Conservation (phyloP, 2,888 invertebrate species). For the Lasioglossum morio region DNA sequence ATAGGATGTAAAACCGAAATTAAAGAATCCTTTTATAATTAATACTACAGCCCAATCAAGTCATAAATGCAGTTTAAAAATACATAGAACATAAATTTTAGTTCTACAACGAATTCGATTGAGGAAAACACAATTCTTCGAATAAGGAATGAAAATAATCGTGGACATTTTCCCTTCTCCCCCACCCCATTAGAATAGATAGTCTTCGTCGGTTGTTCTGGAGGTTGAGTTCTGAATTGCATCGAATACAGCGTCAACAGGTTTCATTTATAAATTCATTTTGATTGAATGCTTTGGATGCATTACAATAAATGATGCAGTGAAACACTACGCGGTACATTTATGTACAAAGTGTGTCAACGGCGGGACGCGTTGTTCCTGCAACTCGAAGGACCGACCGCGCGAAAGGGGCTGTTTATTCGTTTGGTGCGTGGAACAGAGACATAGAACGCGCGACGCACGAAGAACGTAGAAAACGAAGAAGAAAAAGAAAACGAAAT, state of each 20-base stretch:
- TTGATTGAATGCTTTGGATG: constrained; percentile 42
- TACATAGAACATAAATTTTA: too few relatives aligned
- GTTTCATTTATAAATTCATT: constrained; percentile 43
- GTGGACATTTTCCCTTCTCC: neutral
- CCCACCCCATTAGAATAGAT: neutral
- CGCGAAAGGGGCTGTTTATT: neutral
- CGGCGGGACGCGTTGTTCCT: neutral
- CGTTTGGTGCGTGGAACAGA: neutral
- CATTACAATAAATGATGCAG: constrained; percentile 25
- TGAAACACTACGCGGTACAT: constrained; percentile 9
- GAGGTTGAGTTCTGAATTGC: neutral
- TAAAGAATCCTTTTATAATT: too few relatives aligned
- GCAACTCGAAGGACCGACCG: neutral
- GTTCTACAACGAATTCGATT: too few relatives aligned
- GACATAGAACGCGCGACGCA: neutral
- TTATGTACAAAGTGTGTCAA: constrained; percentile 4
- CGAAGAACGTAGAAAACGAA: constrained; percentile 13
- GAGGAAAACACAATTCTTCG: too few relatives aligned
- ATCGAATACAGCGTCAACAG: constrained; percentile 15
- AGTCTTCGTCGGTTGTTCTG: neutral
- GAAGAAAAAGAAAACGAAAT: constrained; percentile 23
- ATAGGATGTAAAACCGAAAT: neutral
- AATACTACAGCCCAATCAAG: too few relatives aligned
- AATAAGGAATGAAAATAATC: neutral
- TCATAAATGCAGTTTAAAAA: too few relatives aligned